A percentile compares a stretch with the other conserved stretches of the same genome.
Conservation (phyloP, 2,113 vertebrate genomes). For the Chaetops frenatus region DNA sequence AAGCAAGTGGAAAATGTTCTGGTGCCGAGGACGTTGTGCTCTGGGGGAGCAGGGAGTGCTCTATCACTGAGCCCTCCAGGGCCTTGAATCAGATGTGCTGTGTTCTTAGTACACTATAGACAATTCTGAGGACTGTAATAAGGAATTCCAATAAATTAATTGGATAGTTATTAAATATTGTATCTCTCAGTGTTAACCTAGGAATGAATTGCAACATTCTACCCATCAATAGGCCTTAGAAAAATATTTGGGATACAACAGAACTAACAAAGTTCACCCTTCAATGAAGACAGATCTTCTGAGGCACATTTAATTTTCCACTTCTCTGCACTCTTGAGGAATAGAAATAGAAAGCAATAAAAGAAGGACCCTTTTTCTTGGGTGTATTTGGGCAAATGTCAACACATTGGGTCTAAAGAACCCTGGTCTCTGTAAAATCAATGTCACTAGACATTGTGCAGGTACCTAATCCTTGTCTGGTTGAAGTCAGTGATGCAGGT, state of each 20-base stretch:
- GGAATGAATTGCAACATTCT: background rate
- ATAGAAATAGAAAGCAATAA: background rate
- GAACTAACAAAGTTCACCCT: background rate
- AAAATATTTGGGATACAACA: background rate
- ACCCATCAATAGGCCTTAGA: fast-evolving
- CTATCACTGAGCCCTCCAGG: background rate
- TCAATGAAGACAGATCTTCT: background rate
- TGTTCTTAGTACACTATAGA: background rate
- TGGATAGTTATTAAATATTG: background rate
- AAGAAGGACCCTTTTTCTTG: background rate
- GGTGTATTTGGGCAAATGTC: background rate
- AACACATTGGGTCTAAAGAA: background rate
- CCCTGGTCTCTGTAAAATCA: background rate
- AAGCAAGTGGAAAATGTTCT: background rate
- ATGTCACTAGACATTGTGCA: fast-evolving
- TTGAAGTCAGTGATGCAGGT: background rate
- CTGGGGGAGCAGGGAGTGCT: background rate
- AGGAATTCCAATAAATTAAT: background rate
- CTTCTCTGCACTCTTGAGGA: background rate
- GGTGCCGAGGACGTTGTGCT: background rate
- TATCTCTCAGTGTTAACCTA: background rate
- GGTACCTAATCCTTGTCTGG: background rate
- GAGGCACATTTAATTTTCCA: background rate
- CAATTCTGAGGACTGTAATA: background rate
- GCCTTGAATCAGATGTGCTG: background rate